These are phyloP conservation scores for Ceriagrion tenellum DNA, from an alignment of 2,888 invertebrate species.

Conservation along the genomic window DNA sequence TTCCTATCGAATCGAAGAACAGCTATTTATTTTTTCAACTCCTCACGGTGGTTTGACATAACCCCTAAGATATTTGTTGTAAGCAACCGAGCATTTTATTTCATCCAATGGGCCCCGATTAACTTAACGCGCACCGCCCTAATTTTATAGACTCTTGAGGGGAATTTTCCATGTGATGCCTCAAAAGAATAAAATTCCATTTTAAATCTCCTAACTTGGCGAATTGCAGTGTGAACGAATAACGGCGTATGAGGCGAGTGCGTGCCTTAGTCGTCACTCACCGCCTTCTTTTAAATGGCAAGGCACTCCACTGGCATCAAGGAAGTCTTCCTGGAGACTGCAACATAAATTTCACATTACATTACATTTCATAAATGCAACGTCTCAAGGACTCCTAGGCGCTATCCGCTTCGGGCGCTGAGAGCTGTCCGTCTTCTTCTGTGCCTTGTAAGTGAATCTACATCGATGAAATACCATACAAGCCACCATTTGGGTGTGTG, in stretches of 20 bases:
- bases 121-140: too few species aligned
- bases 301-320: neutral
- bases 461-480: too few species aligned
- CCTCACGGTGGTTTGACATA: neutral
- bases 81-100: neutral
- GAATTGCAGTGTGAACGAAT: neutral
- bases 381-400: neutral
- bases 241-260: neutral
- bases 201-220: neutral
- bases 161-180: too few species aligned
- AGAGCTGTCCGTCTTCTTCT: neutral
- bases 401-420: neutral
- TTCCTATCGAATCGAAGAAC: neutral
- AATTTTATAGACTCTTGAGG: too few species aligned
- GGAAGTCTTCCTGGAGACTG: neutral
- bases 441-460: neutral
- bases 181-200: too few species aligned
- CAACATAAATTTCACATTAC: neutral
- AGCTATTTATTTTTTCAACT: neutral
- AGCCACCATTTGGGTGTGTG: too few species aligned
- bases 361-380: neutral
- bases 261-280: neutral
- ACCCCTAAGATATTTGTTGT: too few species aligned
- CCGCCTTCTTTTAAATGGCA: neutral
- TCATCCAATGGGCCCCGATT: neutral